Percentiles rank a stretch among this genome's conserved stretches.
Evolutionary conservation across 1,140 invertebrate genomes (phyloP).

Genomic region (Papilio xuthus): DNA sequence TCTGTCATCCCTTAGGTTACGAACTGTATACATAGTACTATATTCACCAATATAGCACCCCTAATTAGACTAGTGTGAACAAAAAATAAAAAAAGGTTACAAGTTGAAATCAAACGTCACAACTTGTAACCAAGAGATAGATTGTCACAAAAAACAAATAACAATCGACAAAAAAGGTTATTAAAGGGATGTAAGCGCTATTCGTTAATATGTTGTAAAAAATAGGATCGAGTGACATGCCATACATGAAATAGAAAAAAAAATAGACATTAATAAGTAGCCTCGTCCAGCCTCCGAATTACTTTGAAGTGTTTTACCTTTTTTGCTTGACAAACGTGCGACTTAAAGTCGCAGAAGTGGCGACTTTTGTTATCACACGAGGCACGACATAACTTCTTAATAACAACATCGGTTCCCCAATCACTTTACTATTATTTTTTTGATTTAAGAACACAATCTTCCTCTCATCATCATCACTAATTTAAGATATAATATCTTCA

Average conservation of each 20-base stretch:
- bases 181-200: background rate
- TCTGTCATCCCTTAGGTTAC: no score
- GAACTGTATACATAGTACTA: no score
- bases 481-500: no score
- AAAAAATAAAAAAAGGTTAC: background rate
- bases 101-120: constrained; percentile 24
- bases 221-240: constrained; percentile 38
- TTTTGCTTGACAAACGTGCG: constrained; percentile 39
- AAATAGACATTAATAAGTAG: constrained; percentile 49
- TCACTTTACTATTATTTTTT: no score
- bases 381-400: background rate
- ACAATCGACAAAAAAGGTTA: background rate
- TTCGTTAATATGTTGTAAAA: constrained; percentile 25
- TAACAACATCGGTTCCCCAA: background rate
- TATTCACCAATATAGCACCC: background rate
- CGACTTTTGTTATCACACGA: background rate
- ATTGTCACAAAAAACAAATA: constrained; percentile 16
- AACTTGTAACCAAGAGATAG: background rate
- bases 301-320: constrained; percentile 43
- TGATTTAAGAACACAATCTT: no score
- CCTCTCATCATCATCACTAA: no score
- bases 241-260: constrained; percentile 44
- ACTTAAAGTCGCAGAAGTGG: constrained; percentile 32
- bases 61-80: background rate
- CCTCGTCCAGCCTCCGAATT: constrained; percentile 52